phyloP scores from a whole-genome alignment of 1,140 invertebrate genomes.

The Zophobas morio region DNA sequence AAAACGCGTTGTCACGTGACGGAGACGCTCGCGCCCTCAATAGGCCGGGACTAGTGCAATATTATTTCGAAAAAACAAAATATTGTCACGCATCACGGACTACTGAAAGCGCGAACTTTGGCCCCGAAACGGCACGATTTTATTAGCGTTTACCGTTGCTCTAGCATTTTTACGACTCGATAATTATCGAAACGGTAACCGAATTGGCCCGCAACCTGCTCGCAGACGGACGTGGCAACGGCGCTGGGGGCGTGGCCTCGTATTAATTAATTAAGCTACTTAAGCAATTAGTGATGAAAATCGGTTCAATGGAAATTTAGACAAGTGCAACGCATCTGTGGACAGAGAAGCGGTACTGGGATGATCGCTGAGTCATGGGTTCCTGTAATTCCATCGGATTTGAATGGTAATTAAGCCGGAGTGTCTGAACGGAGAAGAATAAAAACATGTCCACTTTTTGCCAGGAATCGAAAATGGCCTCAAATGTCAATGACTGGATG shows the following conservation, averaged over 20 bases:
- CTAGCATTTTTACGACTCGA: neutral
- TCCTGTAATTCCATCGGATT: constrained; percentile 6
- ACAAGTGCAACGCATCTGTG: constrained; percentile 27
- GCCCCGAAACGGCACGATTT: constrained; percentile 5
- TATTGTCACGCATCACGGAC: constrained; percentile 68
- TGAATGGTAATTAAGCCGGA: constrained; percentile 1
- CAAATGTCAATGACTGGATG: constrained; percentile 16
- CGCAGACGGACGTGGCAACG: neutral
- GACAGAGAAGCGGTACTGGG: neutral
- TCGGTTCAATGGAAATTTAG: constrained; percentile 32
- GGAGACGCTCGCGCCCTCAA: constrained; percentile 55
- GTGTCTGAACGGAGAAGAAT: constrained; percentile 1
- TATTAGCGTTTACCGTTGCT: constrained; percentile 23
- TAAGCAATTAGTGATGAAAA: constrained; percentile 17
- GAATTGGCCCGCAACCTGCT: neutral
- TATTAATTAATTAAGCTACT: constrained; percentile 29
- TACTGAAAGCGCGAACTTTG: constrained; percentile 57
- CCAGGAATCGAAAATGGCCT: neutral
- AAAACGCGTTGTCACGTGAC: constrained; percentile 21
- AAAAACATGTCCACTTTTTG: constrained; percentile 8
- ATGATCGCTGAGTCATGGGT: constrained; percentile 3
- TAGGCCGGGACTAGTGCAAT: constrained; percentile 68
- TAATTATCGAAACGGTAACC: constrained; percentile 4
- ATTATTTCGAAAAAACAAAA: constrained; percentile 62
- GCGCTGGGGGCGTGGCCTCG: neutral